Evolutionary conservation across 2,797 vertebrate species (phyloP), one percentile per base, ranked within the genome.

Genomic region (Leucoraja ocellata): DNA sequence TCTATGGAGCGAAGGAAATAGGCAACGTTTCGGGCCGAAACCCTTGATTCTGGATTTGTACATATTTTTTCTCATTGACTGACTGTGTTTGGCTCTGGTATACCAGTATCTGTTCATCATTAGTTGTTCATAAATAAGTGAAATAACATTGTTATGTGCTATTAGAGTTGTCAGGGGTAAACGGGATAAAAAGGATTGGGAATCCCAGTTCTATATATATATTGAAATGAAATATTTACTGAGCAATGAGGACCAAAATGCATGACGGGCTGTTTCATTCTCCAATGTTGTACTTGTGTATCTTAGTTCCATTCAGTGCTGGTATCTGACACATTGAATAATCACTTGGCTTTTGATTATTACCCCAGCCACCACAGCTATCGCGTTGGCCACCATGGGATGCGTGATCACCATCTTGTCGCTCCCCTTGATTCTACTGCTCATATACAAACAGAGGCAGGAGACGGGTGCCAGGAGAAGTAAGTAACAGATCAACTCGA

Each of bases 361-460:
- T 4, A 81, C 32, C 94, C n/a, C 95, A 99, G 98, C 95, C 88
- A 95, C 97, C 81, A 97, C 97, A 0, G 97, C 98, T 0, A 97
- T 97, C 0, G 97, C 96, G 0, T 94, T 99, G 95, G 98, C 98
- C 4, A 97, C 98, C 0, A 96, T 96, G 0, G 98, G 97, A 84
- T 98, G 98, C 95, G 96, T 99, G 1, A 96, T 99, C 95, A 98
- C 98, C 94, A 96, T 99, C 95, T 96, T 99, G 28, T 98, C 97
- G 79, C 96, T 99, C 93, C 98, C 98, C 65, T 96, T 99, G 93
- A 98, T 99, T 95, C 95, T 99, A 94, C 94, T 99, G 94, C 97
- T 99, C n/a, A 98, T 99, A 91, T 99, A 99, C 96, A 99, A 98
- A 95, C 99, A 99, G 95, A 97, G 98, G 94, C 97, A 98, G 94